A percentile compares a stretch with the other conserved stretches of the same genome.
Evolutionary conservation across 2,113 vertebrate species (phyloP).

Genomic region (Chlamydotis undulata): DNA sequence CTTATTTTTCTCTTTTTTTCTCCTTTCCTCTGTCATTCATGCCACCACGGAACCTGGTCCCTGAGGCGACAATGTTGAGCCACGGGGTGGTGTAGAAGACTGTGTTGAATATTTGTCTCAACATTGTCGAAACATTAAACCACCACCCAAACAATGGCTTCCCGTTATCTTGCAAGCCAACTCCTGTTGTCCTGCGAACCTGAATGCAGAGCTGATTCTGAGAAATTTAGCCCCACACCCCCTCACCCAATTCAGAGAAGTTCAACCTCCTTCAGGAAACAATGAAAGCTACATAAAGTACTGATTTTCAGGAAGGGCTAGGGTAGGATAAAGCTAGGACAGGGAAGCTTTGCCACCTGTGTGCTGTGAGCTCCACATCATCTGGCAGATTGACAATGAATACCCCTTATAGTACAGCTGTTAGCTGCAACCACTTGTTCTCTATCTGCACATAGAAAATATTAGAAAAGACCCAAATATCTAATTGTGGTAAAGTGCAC

Average conservation of each 20-base stretch:
- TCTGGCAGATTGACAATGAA: neutral
- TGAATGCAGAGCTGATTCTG: too few relatives aligned
- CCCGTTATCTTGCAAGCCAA: too few relatives aligned
- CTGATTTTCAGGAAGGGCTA: neutral
- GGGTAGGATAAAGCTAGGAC: neutral
- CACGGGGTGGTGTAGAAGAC: too few relatives aligned
- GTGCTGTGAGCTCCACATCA: neutral
- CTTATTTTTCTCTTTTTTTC: too few relatives aligned
- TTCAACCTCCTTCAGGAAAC: neutral
- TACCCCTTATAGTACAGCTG: neutral
- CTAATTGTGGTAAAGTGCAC: neutral
- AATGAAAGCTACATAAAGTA: neutral
- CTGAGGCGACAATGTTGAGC: too few relatives aligned
- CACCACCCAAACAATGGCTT: too few relatives aligned
- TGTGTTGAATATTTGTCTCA: too few relatives aligned
- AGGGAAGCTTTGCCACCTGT: neutral
- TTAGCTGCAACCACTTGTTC: neutral
- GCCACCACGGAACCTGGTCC: too few relatives aligned
- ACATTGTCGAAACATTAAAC: too few relatives aligned
- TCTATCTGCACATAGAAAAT: neutral
- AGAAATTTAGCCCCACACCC: too few relatives aligned
- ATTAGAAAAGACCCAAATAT: neutral
- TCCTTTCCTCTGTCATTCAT: too few relatives aligned
- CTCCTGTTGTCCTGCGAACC: too few relatives aligned
- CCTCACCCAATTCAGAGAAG: neutral